phyloP scores from a whole-genome alignment of 2,888 invertebrate species.

The Drosophila mayaguana region DNA sequence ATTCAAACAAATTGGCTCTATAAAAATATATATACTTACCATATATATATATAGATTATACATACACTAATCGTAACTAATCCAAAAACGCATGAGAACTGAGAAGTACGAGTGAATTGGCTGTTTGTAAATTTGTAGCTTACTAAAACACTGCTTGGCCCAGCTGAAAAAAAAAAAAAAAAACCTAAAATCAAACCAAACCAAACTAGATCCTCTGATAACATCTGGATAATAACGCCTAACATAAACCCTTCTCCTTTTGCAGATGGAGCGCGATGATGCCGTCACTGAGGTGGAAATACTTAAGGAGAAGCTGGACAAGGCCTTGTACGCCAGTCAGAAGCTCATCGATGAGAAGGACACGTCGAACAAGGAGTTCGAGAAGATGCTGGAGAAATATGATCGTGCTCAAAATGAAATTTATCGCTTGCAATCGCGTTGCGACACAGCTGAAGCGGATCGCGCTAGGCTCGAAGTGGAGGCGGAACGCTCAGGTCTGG shows the following conservation, averaged over 20 bases:
- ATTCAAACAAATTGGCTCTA: slow-evolving; percentile 56
- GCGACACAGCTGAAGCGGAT: slow-evolving; percentile 94
- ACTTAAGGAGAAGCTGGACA: slow-evolving; percentile 95
- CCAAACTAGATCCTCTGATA: not conserved
- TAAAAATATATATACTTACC: slow-evolving; percentile 28
- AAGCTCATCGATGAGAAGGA: slow-evolving; percentile 95
- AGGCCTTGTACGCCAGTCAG: slow-evolving; percentile 92
- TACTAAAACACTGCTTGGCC: slow-evolving; percentile 48
- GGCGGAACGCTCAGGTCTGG: slow-evolving; percentile 92
- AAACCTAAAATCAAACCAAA: not conserved
- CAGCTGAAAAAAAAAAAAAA: slow-evolving; percentile 8
- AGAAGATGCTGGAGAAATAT: slow-evolving; percentile 96
- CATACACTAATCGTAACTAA: slow-evolving; percentile 36
- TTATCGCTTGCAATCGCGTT: slow-evolving; percentile 94
- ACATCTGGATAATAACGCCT: not conserved
- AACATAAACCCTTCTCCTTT: slow-evolving; percentile 5
- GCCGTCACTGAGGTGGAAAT: slow-evolving; percentile 93
- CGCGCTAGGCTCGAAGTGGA: slow-evolving; percentile 94
- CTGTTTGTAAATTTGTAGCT: slow-evolving; percentile 84
- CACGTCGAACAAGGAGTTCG: slow-evolving; percentile 94
- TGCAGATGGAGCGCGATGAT: slow-evolving; percentile 93
- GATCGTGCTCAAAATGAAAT: slow-evolving; percentile 96
- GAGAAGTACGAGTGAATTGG: slow-evolving; percentile 74
- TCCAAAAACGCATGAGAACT: slow-evolving; percentile 69
- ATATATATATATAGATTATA: slow-evolving; percentile 6